Evolutionary conservation across 2,797 vertebrate species (phyloP), one percentile per base, ranked within the genome.

Genomic region (Peromyscus eremicus): DNA sequence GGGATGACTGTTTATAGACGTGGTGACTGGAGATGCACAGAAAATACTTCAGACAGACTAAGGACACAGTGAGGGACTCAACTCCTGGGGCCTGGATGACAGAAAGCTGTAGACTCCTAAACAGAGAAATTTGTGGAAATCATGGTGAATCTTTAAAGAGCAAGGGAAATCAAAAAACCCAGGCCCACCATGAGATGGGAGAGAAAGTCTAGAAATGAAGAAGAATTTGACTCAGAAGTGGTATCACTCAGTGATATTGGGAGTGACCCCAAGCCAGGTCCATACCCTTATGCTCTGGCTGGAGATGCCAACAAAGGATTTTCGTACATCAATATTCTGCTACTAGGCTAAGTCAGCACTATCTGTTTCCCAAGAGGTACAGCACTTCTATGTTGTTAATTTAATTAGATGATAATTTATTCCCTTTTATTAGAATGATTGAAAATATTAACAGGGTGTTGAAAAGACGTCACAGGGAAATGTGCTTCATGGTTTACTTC

Each of bases 71-170:
- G 10, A 55, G 11, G 40, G 34, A 8, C 40, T 82, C 3, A 0
- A 32, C 13, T 37, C 40, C 5, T 0, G 70, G n/a, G 40, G 3
- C 23, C 34, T 68, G 8, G 25, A 13, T n/a, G n/a, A 52, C 34
- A 37, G 60, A 77, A 70, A 37, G n/a, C 27, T 37, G 6, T 8
- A 71, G 55, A 21, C 3, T 73, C n/a, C 76, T 73, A 86, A 43
- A 46, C 21, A 91, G n/a, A 88, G 23, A 81, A 76, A 91, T 94
- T 94, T 94, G 23, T 89, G 60, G 68, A 82, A 43, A 76, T 32
- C n/a, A 66, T 16, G 13, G 64, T 66, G 64, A 9, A 32, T 52
- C 49, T 52, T 94, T 93, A 91, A 34, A 82, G 37, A 37, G 0
- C 5, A 55, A 43, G 23, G 46, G 17, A 71, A 86, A n/a, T 91